Evolutionary conservation across 2,888 invertebrate genomes (phyloP), one percentile per base, ranked within the genome.

Genomic region (Amiota mariae): DNA sequence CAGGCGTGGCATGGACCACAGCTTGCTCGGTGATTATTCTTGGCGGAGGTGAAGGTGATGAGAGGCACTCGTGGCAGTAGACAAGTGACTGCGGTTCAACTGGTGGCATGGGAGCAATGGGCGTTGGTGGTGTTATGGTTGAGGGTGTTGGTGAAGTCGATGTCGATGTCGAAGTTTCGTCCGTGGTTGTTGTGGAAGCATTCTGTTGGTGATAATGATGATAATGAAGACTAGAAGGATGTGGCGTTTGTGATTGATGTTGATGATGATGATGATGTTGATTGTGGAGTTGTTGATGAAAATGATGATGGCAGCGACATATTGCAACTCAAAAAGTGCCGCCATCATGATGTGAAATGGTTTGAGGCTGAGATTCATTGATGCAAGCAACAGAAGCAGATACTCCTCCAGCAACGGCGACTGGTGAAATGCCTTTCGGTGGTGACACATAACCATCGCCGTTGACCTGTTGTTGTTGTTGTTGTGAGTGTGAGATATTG

Each of bases 271-370:
- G 77, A 75, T 71, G 77, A 12, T 71, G 73, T 47, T 64, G 70
- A 3, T 64, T 72, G 56, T 48, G 71, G 48, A 13, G 64, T 54
- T 18, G 70, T 72, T 68, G 79, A 36, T 63, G n/a, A 11, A n/a
- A 24, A 36, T 63, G 85, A 76, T 86, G 87, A 85, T 88, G 88
- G 86, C 87, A 88, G 88, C 87, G 88, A 88, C 87, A 88, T 84
- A 88, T 88, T 88, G 87, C 85, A 86, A 86, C 87, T 88, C 87
- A 88, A 88, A 88, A 88, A 88, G 87, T 85, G 88, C 85, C 80
- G 84, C 88, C 87, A 87, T 87, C 87, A 77, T 85, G 82, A 75
- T 76, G 83, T 64, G 51, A 51, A 24, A n/a, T 54, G 80, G 83
- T 76, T 73, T 84, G 76, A 76, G 85, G 77, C 73, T 84, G 76